Conservation (phyloP, 1,140 invertebrate species). For the Oedothorax gibbosus region DNA sequence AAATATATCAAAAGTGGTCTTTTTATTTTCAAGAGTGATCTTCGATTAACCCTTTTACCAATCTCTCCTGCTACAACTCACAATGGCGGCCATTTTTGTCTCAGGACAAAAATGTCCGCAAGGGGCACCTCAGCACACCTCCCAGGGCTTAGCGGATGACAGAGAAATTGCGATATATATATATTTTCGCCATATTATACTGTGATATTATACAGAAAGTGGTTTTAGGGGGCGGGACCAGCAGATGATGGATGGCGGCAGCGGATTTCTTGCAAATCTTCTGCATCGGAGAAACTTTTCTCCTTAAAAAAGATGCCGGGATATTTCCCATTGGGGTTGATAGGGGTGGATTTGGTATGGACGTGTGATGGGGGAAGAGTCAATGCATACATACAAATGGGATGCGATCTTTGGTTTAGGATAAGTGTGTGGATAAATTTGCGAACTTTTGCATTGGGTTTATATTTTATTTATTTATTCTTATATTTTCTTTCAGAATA, state of each 20-base stretch:
- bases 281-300: not conserved
- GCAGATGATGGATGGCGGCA: slow-evolving; percentile 34
- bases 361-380: no score
- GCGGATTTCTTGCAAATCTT: slow-evolving; percentile 42
- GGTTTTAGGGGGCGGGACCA: slow-evolving; percentile 29
- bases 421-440: no score
- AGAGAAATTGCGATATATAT: slow-evolving; percentile 28
- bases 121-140: not conserved
- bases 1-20: no score
- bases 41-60: no score
- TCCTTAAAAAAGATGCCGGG: not conserved
- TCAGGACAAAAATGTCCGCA: slow-evolving; percentile 21
- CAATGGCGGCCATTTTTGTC: not conserved
- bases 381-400: no score
- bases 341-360: not conserved
- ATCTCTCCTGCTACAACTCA: no score
- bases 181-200: slow-evolving; percentile 39
- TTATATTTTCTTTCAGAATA: no score
- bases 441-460: no score
- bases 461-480: no score
- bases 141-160: slow-evolving; percentile 27
- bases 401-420: no score
- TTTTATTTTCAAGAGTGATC: no score
- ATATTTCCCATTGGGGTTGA: not conserved
- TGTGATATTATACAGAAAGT: slow-evolving; percentile 40